Base-by-base conservation (phyloP, 2,888 invertebrate genomes). In the Gryllus longicercus region DNA sequence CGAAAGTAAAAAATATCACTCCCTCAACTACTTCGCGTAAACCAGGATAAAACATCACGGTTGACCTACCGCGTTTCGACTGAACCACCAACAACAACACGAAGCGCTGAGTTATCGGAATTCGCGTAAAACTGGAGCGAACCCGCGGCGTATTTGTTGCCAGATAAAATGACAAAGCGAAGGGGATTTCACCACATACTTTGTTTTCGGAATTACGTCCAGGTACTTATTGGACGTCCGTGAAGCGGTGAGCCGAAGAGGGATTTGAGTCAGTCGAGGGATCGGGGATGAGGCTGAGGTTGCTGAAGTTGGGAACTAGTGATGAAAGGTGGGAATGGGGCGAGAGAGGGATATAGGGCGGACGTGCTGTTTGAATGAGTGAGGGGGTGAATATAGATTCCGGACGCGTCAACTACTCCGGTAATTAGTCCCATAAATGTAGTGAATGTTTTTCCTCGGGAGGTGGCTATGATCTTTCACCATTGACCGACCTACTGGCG, bases 91-190 rank as follows among this genome's bases (percentile, higher is more conserved):
- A 63, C 63, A 63, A 63, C 63, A 63, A 14, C n/a, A n/a, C 63
- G 11, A 38, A 38, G 63, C 63, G 16, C n/a, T n/a, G 63, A 63
- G 14, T 63, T 63, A 63, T 63, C 63, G 1, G 63, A 14, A 63
- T 63, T n/a, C 63, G 11, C 63, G 63, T 63, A 63, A 63, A 63
- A 63, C 63, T 63, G 63, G n/a, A 63, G 63, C 63, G 63, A 14
- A 63, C 63, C n/a, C 63, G 63, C 14, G 63, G 63, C 63, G 63
- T 63, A 63, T 63, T 63, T 63, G 63, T 63, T 63, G 63, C 63
- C 16, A 63, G 63, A 63, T 63, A n/a, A 63, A 63, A 63, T 63
- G 63, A 63, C 63, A 63, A 16, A 63, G 63, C 63, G 63, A 63
- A 63, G 63, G 63, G 63, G 63, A 63, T 63, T 63, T 16, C 14